phyloP scores from a whole-genome alignment of 1,140 invertebrate genomes.

The Stenopsyche tienmushanensis region DNA sequence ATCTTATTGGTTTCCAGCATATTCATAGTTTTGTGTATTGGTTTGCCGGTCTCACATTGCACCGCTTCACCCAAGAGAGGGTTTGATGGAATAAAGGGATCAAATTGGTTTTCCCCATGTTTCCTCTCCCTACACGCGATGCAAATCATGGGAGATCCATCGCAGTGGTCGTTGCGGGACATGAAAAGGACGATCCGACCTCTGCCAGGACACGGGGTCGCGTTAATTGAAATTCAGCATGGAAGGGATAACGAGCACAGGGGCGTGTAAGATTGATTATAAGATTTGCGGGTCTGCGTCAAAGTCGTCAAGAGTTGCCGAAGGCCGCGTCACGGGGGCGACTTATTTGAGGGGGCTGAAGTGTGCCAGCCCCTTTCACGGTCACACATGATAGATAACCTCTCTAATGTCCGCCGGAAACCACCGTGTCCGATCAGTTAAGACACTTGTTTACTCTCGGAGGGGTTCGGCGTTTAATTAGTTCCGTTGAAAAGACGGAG shows the following conservation, averaged over 20 bases:
- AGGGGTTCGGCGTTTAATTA: no score
- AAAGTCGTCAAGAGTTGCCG: constrained; percentile 23
- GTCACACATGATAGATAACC: background rate
- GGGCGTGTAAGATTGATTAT: constrained; percentile 39
- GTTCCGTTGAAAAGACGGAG: no score
- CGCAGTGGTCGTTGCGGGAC: background rate
- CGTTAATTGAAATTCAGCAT: constrained; percentile 56
- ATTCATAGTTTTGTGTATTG: no score
- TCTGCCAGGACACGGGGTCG: constrained; percentile 44
- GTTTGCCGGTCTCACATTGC: no score
- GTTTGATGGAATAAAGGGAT: no score
- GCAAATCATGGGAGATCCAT: constrained; percentile 30
- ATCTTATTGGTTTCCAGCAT: no score
- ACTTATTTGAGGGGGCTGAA: background rate
- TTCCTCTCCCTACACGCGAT: constrained; percentile 11
- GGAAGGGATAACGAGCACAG: constrained; percentile 54
- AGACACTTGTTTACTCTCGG: no score
- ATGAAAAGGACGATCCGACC: constrained; percentile 7
- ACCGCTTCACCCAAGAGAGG: no score
- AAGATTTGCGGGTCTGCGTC: constrained; percentile 33
- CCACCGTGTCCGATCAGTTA: background rate
- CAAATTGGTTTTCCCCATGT: constrained; percentile 10
- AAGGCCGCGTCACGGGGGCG: constrained; percentile 7
- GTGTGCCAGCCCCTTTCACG: background rate
- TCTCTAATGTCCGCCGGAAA: background rate